Percentiles rank a stretch among this genome's conserved stretches.
These are phyloP conservation scores for Phaethon lepturus DNA, from an alignment of 2,113 vertebrate species.

Conservation along the genomic window DNA sequence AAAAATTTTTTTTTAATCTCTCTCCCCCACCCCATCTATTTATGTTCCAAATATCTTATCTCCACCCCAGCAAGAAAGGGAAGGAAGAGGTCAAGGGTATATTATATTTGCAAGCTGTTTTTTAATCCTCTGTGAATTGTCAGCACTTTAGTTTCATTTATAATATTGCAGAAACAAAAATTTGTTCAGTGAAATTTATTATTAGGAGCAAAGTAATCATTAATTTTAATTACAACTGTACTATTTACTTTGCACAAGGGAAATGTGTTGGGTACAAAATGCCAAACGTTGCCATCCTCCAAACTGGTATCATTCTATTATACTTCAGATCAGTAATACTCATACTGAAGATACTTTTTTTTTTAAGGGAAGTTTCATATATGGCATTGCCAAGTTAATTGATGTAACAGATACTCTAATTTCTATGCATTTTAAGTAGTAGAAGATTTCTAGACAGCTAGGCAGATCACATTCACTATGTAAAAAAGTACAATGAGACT, in stretches of 20 bases:
- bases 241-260: background rate
- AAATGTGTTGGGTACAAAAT: background rate
- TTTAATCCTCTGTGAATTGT: background rate
- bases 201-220: background rate
- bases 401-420: background rate
- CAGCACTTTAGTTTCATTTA: background rate
- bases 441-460: background rate
- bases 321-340: background rate
- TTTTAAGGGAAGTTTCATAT: background rate
- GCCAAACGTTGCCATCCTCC: background rate
- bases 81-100: background rate
- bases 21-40: background rate
- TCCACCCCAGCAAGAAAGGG: conserved; percentile 3
- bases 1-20: no score
- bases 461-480: background rate
- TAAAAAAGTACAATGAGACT: background rate
- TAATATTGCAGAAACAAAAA: background rate
- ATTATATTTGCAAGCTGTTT: background rate
- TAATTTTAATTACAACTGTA: background rate
- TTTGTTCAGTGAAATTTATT: background rate
- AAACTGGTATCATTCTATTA: background rate
- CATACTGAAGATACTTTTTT: background rate
- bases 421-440: background rate
- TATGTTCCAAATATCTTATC: conserved; percentile 7
- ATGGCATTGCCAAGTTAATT: background rate